These are phyloP conservation scores for Drosophila bipectinata DNA, from an alignment of 1,140 invertebrate species.

Conservation along the genomic window DNA sequence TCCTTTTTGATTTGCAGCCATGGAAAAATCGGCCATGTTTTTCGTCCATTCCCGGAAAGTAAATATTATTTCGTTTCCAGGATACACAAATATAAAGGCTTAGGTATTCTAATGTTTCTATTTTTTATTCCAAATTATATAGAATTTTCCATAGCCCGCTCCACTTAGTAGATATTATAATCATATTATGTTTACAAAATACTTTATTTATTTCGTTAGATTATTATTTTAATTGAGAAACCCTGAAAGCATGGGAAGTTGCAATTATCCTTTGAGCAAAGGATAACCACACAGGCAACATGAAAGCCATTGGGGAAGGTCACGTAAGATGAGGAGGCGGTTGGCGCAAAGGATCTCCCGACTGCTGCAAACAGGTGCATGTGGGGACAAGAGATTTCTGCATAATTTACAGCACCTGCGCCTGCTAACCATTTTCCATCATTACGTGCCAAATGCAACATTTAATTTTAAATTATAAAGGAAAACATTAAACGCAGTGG, in stretches of 20 bases:
- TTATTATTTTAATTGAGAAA: slow-evolving; percentile 31
- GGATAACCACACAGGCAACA: slow-evolving; percentile 26
- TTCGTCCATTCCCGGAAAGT: slow-evolving; percentile 46
- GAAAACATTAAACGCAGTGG: slow-evolving; percentile 51
- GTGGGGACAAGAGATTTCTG: slow-evolving; percentile 25
- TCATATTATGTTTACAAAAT: background rate
- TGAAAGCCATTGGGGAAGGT: slow-evolving; percentile 67
- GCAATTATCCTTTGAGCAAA: slow-evolving; percentile 59
- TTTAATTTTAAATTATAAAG: slow-evolving; percentile 80
- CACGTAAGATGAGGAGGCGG: slow-evolving; percentile 26
- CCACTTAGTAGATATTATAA: too few relatives aligned
- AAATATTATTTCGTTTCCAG: slow-evolving; percentile 72
- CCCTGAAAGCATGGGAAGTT: slow-evolving; percentile 19
- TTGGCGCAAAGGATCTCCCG: slow-evolving; percentile 1
- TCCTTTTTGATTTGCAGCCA: slow-evolving; percentile 78
- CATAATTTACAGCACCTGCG: slow-evolving; percentile 58
- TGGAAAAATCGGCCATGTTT: slow-evolving; percentile 44
- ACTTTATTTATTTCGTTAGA: background rate
- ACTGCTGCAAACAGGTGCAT: slow-evolving; percentile 25
- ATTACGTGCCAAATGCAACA: slow-evolving; percentile 80
- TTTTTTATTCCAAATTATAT: too few relatives aligned
- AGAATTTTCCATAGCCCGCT: too few relatives aligned
- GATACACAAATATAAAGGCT: slow-evolving; percentile 36
- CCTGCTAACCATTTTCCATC: slow-evolving; percentile 69
- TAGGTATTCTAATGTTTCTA: background rate